These are phyloP conservation scores for Morinoia aosen DNA, from an alignment of 2,888 invertebrate species.

Conservation along the genomic window DNA sequence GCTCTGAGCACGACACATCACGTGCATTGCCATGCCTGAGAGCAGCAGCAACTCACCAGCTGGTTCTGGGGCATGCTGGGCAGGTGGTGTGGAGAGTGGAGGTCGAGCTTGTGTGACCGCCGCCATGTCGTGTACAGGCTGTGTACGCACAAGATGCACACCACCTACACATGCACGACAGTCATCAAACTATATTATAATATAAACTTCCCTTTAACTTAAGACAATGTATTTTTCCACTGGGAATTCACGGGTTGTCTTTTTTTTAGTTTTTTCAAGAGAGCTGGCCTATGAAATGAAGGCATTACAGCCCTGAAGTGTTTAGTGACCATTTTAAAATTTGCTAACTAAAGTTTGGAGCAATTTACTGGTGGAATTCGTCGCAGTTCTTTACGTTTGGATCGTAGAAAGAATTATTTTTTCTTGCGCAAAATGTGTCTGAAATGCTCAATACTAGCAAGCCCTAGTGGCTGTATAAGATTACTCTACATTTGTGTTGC, in stretches of 20 bases:
- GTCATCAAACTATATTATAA: neutral
- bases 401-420: neutral
- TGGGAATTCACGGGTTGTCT: neutral
- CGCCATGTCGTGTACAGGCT: constrained; percentile 41
- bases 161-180: neutral
- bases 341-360: neutral
- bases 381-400: neutral
- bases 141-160: constrained; percentile 45
- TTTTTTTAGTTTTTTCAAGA: no score
- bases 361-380: neutral
- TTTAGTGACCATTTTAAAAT: neutral
- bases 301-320: neutral
- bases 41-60: neutral
- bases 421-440: neutral
- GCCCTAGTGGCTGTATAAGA: neutral
- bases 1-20: no score
- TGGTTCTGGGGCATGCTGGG: neutral
- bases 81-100: neutral
- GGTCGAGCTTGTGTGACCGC: neutral
- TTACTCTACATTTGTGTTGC: no score
- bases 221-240: no score
- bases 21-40: no score
- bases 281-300: neutral
- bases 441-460: neutral
- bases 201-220: neutral